Evolutionary conservation across 2,888 invertebrate genomes (phyloP).

Genomic region (Endomychus coccineus): DNA sequence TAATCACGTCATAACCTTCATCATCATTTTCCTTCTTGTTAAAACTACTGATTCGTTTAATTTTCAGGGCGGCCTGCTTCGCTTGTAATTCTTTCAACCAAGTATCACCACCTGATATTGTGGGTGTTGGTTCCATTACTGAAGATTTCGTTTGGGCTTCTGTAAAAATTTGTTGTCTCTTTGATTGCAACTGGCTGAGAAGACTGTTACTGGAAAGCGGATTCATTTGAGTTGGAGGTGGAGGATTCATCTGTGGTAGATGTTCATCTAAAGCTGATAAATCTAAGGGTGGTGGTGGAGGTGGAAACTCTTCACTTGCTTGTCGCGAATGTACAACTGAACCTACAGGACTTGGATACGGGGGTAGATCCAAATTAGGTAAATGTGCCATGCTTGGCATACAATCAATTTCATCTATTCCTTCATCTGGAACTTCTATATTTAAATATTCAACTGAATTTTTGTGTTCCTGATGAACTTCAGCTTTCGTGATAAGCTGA

Average conservation of each 20-base stretch:
- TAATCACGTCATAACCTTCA: conserved; percentile 30
- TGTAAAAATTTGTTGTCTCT: conserved; percentile 54
- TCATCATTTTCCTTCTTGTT: conserved; percentile 28
- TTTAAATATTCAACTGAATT: conserved; percentile 51
- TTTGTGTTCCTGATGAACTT: conserved; percentile 71
- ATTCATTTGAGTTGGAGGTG: no score
- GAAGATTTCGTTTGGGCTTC: conserved; percentile 37
- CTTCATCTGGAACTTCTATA: conserved; percentile 37
- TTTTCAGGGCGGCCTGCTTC: conserved; percentile 61
- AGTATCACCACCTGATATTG: conserved; percentile 42
- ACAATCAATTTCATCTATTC: conserved; percentile 60
- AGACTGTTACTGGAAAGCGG: conserved; percentile 40
- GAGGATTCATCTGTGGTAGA: conserved; percentile 23
- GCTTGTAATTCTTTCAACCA: conserved; percentile 76
- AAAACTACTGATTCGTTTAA: conserved; percentile 47
- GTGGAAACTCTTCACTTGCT: conserved; percentile 83
- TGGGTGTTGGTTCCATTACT: conserved; percentile 35
- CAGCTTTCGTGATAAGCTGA: conserved; percentile 70
- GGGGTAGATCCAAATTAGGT: conserved; percentile 57
- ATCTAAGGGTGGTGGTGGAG: conserved; percentile 75
- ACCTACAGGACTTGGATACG: conserved; percentile 71
- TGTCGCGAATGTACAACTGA: conserved; percentile 77
- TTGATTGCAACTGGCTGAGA: conserved; percentile 57
- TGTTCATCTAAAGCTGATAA: conserved; percentile 58
- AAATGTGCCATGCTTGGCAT: conserved; percentile 45